Conservation (phyloP, 2,888 invertebrate genomes). For the Macrosiphum euphorbiae region DNA sequence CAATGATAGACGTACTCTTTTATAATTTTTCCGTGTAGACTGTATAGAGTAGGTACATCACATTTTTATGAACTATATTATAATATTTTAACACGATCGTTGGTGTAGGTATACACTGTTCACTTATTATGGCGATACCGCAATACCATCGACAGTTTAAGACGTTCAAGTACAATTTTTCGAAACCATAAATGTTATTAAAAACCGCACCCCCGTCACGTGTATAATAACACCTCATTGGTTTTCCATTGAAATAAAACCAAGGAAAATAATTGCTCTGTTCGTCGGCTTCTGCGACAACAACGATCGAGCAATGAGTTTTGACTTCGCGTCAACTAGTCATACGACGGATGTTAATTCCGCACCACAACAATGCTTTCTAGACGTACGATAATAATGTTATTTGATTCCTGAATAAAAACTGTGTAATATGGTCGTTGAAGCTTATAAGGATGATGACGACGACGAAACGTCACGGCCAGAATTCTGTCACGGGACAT, state of each 20-base stretch:
- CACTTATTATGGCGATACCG: neutral
- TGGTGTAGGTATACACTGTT: neutral
- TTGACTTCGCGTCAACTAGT: neutral
- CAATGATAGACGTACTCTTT: neutral
- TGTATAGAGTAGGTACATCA: neutral
- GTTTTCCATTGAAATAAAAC: neutral
- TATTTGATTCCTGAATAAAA: neutral
- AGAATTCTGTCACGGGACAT: constrained; percentile 15
- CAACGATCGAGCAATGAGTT: neutral
- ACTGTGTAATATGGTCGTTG: neutral
- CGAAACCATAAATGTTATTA: neutral
- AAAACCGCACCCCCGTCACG: neutral
- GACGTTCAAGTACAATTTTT: neutral
- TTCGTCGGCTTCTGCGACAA: neutral
- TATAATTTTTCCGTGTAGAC: too few species aligned
- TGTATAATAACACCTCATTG: neutral
- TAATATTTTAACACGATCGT: neutral
- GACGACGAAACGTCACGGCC: constrained; percentile 11
- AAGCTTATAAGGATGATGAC: neutral
- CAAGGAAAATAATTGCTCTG: neutral
- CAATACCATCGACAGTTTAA: neutral
- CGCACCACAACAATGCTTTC: neutral
- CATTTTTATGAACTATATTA: neutral
- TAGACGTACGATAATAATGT: neutral
- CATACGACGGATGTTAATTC: neutral